Base-by-base conservation (phyloP, 2,888 invertebrate genomes). In the Volucella inanis region DNA sequence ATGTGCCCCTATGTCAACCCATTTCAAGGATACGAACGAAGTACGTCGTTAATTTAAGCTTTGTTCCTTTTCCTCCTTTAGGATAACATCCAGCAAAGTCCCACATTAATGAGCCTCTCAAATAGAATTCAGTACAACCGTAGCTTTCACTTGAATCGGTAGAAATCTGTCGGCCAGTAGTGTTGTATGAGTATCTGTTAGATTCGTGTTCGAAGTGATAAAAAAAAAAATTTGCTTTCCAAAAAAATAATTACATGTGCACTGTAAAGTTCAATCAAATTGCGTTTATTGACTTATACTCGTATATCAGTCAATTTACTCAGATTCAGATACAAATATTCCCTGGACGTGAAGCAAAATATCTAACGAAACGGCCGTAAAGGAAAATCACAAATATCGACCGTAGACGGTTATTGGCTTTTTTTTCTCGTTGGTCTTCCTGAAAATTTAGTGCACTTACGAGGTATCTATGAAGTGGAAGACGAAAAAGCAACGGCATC, bases 21-120 rank as follows among this genome's bases (percentile, higher is more conserved):
- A 64, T 72, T 78, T 79, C 84, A 84, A 79, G 74, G 79, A 76
- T 76, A 80, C 71, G 31, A 50, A 52, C 15, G 68, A 79, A 15
- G 43, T 62, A 55, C 68, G 41, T 52, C 57, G 49, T 62, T 68
- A 14, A 52, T 62, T 74, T 47, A 78, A 75, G 79, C 68, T 62
- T 31, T 49, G 31, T 31, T 77, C 67, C n/a, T 62, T 55, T 52
- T 78, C 59, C 75, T 59, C 22, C 45, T 62, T 15, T n/a, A 31
- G 61, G 49, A 49, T 57, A 15, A 38, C 41, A 38, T 50, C 41
- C 43, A 67, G 8, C 49, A 11, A 52, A 14, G 18, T 50, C 39
- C 52, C 22, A 59, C 50, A 43, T 15, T 22, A 49, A 14, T 43
- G 15, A 49, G 45, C 61, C 49, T 49, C 70, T 79, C 78, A 74